Base-by-base conservation (phyloP, 2,888 invertebrate genomes). In the Andrena minutula region DNA sequence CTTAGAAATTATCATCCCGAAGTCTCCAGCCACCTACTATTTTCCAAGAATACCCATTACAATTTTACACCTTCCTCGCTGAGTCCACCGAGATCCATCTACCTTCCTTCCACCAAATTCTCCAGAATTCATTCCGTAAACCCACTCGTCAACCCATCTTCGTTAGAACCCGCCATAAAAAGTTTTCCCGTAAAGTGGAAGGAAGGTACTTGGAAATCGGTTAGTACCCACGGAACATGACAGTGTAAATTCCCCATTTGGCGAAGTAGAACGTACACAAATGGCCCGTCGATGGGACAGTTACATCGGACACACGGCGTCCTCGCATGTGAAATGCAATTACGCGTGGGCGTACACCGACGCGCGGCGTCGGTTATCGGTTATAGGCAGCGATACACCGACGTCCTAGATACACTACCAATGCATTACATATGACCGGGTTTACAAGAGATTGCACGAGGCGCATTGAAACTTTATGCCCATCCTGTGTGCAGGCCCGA, bases 361-460 rank as follows among this genome's bases (percentile, higher is more conserved):
- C 49, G 64, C 64, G 2, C 61, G 49, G 60, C n/a, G 69, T 65
- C 63, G 79, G 76, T 85, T 86, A 86, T 85, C 79, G 83, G 79
- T 86, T 83, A 83, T 85, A 78, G 83, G 75, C 85, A 82, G 79
- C 72, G 79, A 79, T 68, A 77, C 79, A 78, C 79, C 47, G 79
- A 26, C 63, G 80, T 70, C 60, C 78, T 61, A 81, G 74, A 81
- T 80, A 80, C 71, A 71, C 60, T 72, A 41, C 61, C 56, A 51
- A 76, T 79, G 79, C 70, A 79, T 81, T 81, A 41, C 41, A 41
- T 41, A 81, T 74, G 80, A 51, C 60, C 79, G 71, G 82, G 70
- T 84, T 86, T 85, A 85, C 84, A 81, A 86, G 81, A 85, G 86
- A 86, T 86, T 80, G 86, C 73, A 74, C 75, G 66, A 70, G 68